phyloP scores from a whole-genome alignment of 2,797 vertebrate genomes.

The Xenops minutus region DNA sequence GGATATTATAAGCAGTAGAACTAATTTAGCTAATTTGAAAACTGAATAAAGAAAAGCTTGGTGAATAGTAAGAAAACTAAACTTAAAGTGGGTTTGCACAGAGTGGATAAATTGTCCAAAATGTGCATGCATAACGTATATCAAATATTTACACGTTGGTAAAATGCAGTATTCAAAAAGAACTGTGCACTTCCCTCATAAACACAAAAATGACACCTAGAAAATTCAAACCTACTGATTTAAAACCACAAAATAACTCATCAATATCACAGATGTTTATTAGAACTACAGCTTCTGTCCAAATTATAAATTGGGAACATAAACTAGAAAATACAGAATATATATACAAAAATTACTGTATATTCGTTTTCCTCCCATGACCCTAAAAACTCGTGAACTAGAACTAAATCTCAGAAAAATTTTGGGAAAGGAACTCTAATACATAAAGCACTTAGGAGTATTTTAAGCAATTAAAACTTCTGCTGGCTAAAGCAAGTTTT shows the following conservation, averaged over 20 bases:
- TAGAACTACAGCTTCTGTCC: not conserved
- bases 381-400: not conserved
- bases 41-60: not conserved
- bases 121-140: not conserved
- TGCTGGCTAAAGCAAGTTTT: not conserved
- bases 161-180: not conserved
- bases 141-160: not conserved
- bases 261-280: not conserved
- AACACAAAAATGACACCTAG: not conserved
- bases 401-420: not conserved
- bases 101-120: not conserved
- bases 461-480: not conserved
- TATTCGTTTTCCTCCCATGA: not conserved
- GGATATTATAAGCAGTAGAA: not conserved
- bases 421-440: not conserved
- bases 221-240: not conserved
- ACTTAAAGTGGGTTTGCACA: not conserved
- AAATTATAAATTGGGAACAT: not conserved
- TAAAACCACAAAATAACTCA: not conserved
- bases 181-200: not conserved
- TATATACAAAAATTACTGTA: not conserved
- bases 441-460: not conserved
- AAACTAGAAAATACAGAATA: not conserved
- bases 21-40: not conserved
- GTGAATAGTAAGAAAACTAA: not conserved